Conservation (phyloP, 2,113 vertebrate species). For the Sinosuthora webbiana region DNA sequence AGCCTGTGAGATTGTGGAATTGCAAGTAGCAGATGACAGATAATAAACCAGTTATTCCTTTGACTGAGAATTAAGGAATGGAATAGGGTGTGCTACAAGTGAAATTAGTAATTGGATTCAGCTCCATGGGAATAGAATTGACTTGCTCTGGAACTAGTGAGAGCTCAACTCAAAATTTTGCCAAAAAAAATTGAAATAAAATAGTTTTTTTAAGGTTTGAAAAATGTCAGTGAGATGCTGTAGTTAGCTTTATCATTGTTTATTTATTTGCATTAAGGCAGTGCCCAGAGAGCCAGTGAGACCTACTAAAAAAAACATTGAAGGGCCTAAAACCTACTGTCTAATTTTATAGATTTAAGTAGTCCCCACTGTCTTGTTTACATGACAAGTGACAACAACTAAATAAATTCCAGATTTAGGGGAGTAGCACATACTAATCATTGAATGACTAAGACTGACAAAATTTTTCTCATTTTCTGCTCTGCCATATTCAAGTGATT, state of each 20-base stretch:
- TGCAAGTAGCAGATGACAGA: slow-evolving; percentile 36
- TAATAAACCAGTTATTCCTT: slow-evolving; percentile 36
- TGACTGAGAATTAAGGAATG: slow-evolving; percentile 33
- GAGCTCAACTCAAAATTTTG: background rate
- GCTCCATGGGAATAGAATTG: background rate
- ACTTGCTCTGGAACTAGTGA: background rate
- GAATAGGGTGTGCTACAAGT: slow-evolving; percentile 14
- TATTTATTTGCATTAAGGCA: background rate
- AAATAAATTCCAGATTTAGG: slow-evolving; percentile 50
- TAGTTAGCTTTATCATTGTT: background rate
- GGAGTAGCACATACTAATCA: background rate
- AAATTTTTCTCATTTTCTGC: background rate
- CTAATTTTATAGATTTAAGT: slow-evolving; percentile 51
- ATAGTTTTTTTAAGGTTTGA: background rate
- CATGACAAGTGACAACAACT: slow-evolving; percentile 45
- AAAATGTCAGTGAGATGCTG: background rate
- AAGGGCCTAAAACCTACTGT: background rate
- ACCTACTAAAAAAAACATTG: background rate
- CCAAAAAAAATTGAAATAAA: background rate
- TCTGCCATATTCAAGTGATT: background rate
- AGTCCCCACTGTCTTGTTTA: slow-evolving; percentile 39
- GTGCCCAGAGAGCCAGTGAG: background rate
- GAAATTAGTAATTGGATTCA: slow-evolving; percentile 34
- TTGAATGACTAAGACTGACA: background rate
- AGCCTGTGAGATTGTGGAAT: background rate